These are phyloP conservation scores for Netelia virgata DNA, from an alignment of 2,888 invertebrate genomes.

Conservation along the genomic window DNA sequence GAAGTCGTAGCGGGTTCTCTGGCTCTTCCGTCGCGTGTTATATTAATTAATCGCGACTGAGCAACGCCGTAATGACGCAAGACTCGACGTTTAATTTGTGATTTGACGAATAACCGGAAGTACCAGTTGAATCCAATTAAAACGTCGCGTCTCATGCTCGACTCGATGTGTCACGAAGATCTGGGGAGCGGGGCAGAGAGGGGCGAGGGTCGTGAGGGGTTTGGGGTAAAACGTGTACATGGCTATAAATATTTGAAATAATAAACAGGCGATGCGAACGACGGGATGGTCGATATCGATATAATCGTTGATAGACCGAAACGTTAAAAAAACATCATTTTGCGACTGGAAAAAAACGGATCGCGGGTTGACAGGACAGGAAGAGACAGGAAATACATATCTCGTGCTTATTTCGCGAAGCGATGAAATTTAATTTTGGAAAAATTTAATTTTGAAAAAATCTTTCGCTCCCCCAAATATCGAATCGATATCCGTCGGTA, in stretches of 20 bases:
- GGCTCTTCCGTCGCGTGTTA: slow-evolving; percentile 44
- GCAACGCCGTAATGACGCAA: slow-evolving; percentile 53
- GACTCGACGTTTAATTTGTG: slow-evolving; percentile 72
- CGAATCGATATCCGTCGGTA: no score
- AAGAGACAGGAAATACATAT: not conserved
- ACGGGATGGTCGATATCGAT: slow-evolving; percentile 2
- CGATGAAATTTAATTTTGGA: not conserved
- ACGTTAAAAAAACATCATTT: not conserved
- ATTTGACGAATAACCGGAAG: slow-evolving; percentile 72
- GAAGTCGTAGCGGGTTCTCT: slow-evolving; percentile 3
- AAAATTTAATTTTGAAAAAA: no score
- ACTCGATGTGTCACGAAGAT: slow-evolving; percentile 1
- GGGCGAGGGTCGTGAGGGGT: no score
- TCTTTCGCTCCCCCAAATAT: no score
- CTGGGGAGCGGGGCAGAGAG: no score
- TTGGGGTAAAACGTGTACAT: slow-evolving; percentile 6
- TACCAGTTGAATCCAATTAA: slow-evolving; percentile 73
- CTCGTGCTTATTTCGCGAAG: not conserved
- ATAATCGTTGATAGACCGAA: not conserved
- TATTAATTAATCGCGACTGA: slow-evolving; percentile 57
- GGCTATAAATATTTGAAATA: slow-evolving; percentile 17
- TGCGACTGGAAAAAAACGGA: not conserved
- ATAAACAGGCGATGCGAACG: slow-evolving; percentile 8
- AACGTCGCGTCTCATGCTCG: slow-evolving; percentile 60
- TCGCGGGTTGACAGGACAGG: not conserved